phyloP scores from a whole-genome alignment of 2,113 vertebrate genomes.

The Atractosteus spatula region DNA sequence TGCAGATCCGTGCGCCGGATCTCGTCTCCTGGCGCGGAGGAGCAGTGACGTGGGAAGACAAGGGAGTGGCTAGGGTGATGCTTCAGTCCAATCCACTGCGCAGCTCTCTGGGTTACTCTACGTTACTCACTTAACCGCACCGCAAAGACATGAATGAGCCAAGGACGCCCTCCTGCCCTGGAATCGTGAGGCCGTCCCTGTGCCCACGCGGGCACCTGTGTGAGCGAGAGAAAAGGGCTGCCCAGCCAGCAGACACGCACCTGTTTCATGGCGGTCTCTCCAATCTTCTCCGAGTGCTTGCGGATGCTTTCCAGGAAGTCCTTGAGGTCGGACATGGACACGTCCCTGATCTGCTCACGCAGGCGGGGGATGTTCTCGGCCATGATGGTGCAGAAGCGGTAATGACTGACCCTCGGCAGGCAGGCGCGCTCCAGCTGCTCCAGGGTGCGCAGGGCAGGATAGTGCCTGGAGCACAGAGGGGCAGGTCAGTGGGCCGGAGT shows the following conservation, averaged over 20 bases:
- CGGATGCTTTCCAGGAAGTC: slow-evolving; percentile 98
- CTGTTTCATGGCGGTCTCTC: slow-evolving; percentile 94
- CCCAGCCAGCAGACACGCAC: slow-evolving; percentile 48
- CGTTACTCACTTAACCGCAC: too few species aligned
- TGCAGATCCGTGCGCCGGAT: too few species aligned
- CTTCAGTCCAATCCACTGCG: too few species aligned
- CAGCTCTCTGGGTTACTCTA: too few species aligned
- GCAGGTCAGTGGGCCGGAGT: too few species aligned
- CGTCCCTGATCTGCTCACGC: slow-evolving; percentile 83
- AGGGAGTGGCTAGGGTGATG: too few species aligned
- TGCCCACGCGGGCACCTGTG: not conserved
- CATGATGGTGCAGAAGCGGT: slow-evolving; percentile 94
- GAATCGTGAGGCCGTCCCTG: not conserved
- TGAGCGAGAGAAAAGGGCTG: not conserved
- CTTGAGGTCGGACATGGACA: slow-evolving; percentile 92
- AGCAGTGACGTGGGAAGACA: too few species aligned
- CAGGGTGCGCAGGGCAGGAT: slow-evolving; percentile 88
- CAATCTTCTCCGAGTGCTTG: slow-evolving; percentile 95
- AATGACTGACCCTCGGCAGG: slow-evolving; percentile 85
- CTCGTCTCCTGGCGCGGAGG: too few species aligned
- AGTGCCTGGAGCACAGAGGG: slow-evolving; percentile 71
- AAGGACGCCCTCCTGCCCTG: too few species aligned
- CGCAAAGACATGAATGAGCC: too few species aligned
- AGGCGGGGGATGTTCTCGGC: slow-evolving; percentile 86
- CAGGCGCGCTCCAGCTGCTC: slow-evolving; percentile 88